Base-by-base conservation (phyloP, 2,888 invertebrate species). In the Odontocerum albicorne region DNA sequence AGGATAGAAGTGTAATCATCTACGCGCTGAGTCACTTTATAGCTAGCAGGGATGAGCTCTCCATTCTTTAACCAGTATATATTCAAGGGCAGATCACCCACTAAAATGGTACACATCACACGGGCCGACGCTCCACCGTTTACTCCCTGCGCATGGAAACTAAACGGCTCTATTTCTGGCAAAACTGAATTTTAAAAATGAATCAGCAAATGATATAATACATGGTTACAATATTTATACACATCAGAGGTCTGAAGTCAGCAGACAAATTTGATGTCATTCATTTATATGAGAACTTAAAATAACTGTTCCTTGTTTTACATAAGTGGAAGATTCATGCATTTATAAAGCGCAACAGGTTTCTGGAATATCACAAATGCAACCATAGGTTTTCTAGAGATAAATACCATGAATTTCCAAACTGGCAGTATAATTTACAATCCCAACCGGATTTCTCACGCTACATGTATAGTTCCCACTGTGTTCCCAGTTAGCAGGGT, bases 31-130 rank as follows among this genome's bases (percentile, higher is more conserved):
- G 62, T 58, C 55, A 60, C 55, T 53, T 57, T 57, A 46, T 65
- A 32, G 43, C 53, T 54, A 12, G 55, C 50, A 15, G 60, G 59
- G 4, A 65, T 65, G 4, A 64, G 64, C 38, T 66, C 62, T 49
- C 72, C 73, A 64, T 80, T 74, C 66, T 80, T 80, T 32, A 75
- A 68, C 80, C 91, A 92, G 43, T 79, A 78, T 55, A 92, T 87
- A 62, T 81, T 81, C 55, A 92, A 75, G 7, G 92, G 92, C 59
- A 85, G 71, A 69, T 92, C 92, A 22, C 92, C 90, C 20, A 92
- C 90, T 63, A 80, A 82, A 17, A 87, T 87, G 33, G 84, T 81
- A 69, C 90, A 91, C 80, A 79, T 72, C 40, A 78, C 70, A 60
- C 77, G 72, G 20, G 75, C 72, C 47, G 77, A 74, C 62, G 74